Conservation (phyloP, 1,140 invertebrate species). For the Globodera rostochiensis region DNA sequence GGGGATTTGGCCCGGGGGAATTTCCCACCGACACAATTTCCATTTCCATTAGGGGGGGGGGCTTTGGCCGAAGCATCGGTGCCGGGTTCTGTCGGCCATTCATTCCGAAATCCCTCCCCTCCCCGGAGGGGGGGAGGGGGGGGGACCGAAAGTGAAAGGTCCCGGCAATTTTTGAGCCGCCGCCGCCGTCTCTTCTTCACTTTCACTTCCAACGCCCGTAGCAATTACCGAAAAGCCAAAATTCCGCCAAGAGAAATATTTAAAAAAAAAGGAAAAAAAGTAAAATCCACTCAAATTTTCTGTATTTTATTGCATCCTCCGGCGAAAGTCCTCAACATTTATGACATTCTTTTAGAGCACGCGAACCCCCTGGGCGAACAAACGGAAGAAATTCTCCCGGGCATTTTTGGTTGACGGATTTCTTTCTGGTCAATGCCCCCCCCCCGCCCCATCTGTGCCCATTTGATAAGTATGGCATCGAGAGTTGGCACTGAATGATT, state of each 20-base stretch:
- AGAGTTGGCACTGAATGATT: neutral
- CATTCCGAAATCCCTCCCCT: neutral
- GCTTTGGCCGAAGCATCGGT: neutral
- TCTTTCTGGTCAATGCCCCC: neutral
- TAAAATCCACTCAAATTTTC: neutral
- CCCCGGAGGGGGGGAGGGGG: no score
- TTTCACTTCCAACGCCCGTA: neutral
- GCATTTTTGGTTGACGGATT: neutral
- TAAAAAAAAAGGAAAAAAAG: no score
- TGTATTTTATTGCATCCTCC: neutral
- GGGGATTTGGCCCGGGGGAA: constrained; percentile 3
- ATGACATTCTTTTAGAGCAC: neutral
- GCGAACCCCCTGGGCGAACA: neutral
- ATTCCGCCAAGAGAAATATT: no score
- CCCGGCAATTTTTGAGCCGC: neutral
- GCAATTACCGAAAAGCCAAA: no score
- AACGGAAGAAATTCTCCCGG: neutral
- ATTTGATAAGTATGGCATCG: neutral
- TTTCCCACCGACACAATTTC: constrained; percentile 3
- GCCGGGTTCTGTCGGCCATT: neutral
- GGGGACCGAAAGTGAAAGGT: neutral
- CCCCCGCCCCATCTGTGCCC: no score
- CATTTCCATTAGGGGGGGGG: neutral
- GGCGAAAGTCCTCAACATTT: neutral
- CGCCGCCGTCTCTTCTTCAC: neutral